These are phyloP conservation scores for Acipenser ruthenus DNA, from an alignment of 2,797 vertebrate genomes.

Conservation along the genomic window DNA sequence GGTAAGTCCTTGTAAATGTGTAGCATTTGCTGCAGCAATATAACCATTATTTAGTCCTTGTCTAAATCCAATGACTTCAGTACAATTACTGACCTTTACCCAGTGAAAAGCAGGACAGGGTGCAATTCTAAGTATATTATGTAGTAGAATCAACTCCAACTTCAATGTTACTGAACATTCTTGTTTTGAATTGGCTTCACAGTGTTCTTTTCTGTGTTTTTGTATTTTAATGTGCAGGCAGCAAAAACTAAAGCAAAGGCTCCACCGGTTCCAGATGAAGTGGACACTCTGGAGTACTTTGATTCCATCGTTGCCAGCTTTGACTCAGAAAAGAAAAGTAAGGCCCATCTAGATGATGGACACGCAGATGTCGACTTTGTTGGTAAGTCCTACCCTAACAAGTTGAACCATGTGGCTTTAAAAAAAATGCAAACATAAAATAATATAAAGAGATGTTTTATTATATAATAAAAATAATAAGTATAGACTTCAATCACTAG, in stretches of 20 bases:
- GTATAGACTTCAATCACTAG: too few species aligned
- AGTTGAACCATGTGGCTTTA: too few species aligned
- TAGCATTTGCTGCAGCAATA: neutral
- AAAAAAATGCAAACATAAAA: too few species aligned
- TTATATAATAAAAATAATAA: too few species aligned
- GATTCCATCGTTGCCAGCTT: slow-evolving; percentile 84
- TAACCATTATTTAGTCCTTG: neutral
- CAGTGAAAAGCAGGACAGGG: too few species aligned
- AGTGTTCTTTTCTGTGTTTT: neutral
- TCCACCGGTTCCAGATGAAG: slow-evolving; percentile 61
- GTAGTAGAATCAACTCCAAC: neutral
- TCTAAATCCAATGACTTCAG: neutral
- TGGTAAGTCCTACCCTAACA: slow-evolving; percentile 51
- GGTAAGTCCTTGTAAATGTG: slow-evolving; percentile 46
- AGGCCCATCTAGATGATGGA: slow-evolving; percentile 54
- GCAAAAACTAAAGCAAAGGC: slow-evolving; percentile 41
- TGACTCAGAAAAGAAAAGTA: slow-evolving; percentile 62
- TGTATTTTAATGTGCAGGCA: slow-evolving; percentile 28
- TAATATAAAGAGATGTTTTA: too few species aligned
- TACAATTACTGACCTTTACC: too few species aligned
- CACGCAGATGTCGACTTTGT: slow-evolving; percentile 89
- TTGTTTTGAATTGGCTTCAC: neutral
- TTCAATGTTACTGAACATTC: neutral
- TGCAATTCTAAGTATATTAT: too few species aligned
- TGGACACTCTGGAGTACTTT: slow-evolving; percentile 81